A percentile compares a stretch with the other conserved stretches of the same genome.
Conservation (phyloP, 1,140 invertebrate species). For the Drosophila lacertosa region DNA sequence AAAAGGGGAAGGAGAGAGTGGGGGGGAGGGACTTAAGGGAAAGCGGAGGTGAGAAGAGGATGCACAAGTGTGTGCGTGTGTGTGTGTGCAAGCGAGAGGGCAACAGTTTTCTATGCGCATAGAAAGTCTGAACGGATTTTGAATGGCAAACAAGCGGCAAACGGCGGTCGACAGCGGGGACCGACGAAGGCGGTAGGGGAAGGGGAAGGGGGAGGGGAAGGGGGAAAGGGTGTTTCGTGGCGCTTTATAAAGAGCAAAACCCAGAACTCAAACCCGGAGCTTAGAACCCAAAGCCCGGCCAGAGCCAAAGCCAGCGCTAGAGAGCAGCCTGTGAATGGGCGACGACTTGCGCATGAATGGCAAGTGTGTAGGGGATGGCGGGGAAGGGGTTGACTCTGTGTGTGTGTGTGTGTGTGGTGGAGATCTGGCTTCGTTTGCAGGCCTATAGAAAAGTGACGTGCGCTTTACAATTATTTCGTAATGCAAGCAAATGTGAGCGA, state of each 20-base stretch:
- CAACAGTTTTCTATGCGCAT: conserved; percentile 64
- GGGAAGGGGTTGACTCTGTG: neutral
- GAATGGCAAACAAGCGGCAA: conserved; percentile 79
- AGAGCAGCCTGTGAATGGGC: conserved; percentile 67
- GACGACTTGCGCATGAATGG: conserved; percentile 81
- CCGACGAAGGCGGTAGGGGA: neutral
- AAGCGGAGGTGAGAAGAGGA: conserved; percentile 43
- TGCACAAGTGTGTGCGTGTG: conserved; percentile 13
- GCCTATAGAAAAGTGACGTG: conserved; percentile 81
- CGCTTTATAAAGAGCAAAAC: conserved; percentile 25
- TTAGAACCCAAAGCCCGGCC: neutral
- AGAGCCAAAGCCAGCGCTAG: conserved; percentile 11
- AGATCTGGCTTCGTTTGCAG: conserved; percentile 56
- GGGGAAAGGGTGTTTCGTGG: neutral
- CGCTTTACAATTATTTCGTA: conserved; percentile 81
- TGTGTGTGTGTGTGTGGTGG: neutral
- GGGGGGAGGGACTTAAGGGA: neutral
- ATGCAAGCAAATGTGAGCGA: conserved; percentile 80
- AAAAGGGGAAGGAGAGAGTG: conserved; percentile 1
- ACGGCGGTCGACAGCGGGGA: conserved; percentile 33
- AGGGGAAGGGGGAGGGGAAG: neutral
- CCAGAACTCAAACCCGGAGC: conserved; percentile 19
- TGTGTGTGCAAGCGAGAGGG: conserved; percentile 63
- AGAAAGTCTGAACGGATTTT: conserved; percentile 82
- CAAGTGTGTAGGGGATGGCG: conserved; percentile 39